Base-by-base conservation (phyloP, 2,797 vertebrate species). In the Pseudochaenichthys georgianus region DNA sequence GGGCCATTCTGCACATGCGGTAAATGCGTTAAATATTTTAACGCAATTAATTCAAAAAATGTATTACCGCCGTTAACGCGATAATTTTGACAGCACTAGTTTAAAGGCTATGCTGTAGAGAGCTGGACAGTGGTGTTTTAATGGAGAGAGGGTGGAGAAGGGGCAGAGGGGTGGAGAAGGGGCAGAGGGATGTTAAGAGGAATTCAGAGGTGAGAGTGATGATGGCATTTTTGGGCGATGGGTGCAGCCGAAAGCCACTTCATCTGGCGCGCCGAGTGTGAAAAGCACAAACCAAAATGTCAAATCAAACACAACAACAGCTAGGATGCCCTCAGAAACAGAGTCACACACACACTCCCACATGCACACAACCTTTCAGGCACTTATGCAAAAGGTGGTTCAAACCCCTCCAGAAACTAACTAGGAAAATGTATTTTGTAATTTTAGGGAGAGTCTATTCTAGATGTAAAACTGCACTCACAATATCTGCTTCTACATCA, bases 221-320 rank as follows among this genome's bases (percentile, higher is more conserved):
- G 76, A 67, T 75, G 57, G 84, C 83, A 53, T 78, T 86, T 58
- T 4, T 0, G 9, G n/a, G 16, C 13, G n/a, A 47, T n/a, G 57
- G 83, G 70, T 48, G 54, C 66, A 58, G 70, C 73, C 51, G 2
- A 81, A 76, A 75, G 70, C 69, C 84, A 75, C 91, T 92, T 85
- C 71, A 89, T 58, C 47, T 16, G 43, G 58, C 54, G 34, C 4
- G 34, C 12, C 54, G 59, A 77, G 81, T 64, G 55, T 15, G 68
- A 77, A 81, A 60, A 75, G 62, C 73, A 73, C 71, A 75, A 67
- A 80, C 2, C 59, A 41, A 67, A 78, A 75, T 77, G 74, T 86
- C 74, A 55, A 52, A 68, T 55, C 60, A 21, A 80, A 45, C 64
- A 46, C 54, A 60, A 47, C 67, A 79, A 73, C 57, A 67, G 8